These are phyloP conservation scores for Podarcis raffonei DNA, from an alignment of 2,113 vertebrate genomes.

Conservation along the genomic window DNA sequence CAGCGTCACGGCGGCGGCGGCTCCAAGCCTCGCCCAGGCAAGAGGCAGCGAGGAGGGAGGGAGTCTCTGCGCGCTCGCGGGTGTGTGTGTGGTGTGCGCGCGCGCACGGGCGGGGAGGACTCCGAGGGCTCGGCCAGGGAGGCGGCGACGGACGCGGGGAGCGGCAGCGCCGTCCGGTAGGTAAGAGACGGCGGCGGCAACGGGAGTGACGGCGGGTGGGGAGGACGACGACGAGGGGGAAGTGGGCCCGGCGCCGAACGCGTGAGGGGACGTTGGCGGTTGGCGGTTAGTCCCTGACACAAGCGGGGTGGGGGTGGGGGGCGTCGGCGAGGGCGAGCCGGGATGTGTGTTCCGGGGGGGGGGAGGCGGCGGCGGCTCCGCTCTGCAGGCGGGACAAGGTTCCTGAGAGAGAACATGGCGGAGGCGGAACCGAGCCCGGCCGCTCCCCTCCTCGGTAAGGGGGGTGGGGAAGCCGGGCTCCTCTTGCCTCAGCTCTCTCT, in stretches of 20 bases:
- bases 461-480: constrained; percentile 4
- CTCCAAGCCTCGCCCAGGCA: constrained; percentile 76
- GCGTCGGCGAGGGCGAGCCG: not conserved
- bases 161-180: constrained; percentile 28
- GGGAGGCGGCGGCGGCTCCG: not conserved
- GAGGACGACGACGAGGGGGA: not conserved
- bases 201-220: not conserved
- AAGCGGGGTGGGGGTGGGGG: not conserved
- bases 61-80: constrained; percentile 46
- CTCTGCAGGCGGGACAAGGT: constrained; percentile 67
- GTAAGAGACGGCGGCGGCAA: not conserved
- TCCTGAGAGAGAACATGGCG: constrained; percentile 71
- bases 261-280: not conserved
- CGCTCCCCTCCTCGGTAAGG: constrained; percentile 14
- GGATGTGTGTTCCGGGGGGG: too few relatives aligned
- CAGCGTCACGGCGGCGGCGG: constrained; percentile 74
- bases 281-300: not conserved
- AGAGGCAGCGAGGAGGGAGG: not conserved
- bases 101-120: not conserved
- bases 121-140: constrained; percentile 22
- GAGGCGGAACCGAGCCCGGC: constrained; percentile 70
- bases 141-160: not conserved
- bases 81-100: constrained; percentile 37
- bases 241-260: not conserved
- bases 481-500: not conserved